A percentile compares a stretch with the other conserved stretches of the same genome.
Conservation (phyloP, 2,888 invertebrate genomes). For the Parnassius apollo region DNA sequence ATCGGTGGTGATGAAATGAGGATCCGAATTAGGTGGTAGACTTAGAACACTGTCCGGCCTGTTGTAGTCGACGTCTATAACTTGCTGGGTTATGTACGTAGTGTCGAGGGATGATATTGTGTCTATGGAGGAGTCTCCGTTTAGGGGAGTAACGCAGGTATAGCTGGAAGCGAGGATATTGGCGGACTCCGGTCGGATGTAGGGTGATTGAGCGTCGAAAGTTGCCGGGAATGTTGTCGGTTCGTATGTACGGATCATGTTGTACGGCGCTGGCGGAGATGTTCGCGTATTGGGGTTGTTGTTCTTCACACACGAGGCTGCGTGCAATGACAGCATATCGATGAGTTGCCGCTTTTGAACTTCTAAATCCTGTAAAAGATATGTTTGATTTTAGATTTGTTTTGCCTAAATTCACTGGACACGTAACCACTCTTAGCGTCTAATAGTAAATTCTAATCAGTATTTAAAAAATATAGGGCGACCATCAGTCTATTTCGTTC, state of each 20-base stretch:
- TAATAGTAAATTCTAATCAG: too few relatives aligned
- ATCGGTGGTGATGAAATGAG: slow-evolving; percentile 62
- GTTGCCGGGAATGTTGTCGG: slow-evolving; percentile 69
- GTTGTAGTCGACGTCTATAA: slow-evolving; percentile 65
- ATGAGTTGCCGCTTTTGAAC: slow-evolving; percentile 88
- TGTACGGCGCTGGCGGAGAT: slow-evolving; percentile 68
- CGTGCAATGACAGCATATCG: slow-evolving; percentile 89
- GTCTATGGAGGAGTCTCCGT: slow-evolving; percentile 67
- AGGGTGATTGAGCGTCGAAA: slow-evolving; percentile 73
- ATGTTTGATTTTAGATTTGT: background rate
- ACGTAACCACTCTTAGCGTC: too few relatives aligned
- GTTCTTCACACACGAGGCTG: slow-evolving; percentile 85
- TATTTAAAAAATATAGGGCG: too few relatives aligned
- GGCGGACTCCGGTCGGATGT: slow-evolving; percentile 76
- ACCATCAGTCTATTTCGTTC: too few relatives aligned
- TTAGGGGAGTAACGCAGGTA: slow-evolving; percentile 65
- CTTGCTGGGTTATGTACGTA: slow-evolving; percentile 61
- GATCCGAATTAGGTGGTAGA: slow-evolving; percentile 57
- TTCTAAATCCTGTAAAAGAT: slow-evolving; percentile 84
- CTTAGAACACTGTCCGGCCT: slow-evolving; percentile 74
- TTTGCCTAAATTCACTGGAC: background rate
- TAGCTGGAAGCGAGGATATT: slow-evolving; percentile 76
- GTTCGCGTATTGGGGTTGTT: slow-evolving; percentile 60
- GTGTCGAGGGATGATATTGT: slow-evolving; percentile 65
- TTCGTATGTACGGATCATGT: slow-evolving; percentile 69